Conservation (phyloP, 2,113 vertebrate genomes). For the Delphinus delphis region DNA sequence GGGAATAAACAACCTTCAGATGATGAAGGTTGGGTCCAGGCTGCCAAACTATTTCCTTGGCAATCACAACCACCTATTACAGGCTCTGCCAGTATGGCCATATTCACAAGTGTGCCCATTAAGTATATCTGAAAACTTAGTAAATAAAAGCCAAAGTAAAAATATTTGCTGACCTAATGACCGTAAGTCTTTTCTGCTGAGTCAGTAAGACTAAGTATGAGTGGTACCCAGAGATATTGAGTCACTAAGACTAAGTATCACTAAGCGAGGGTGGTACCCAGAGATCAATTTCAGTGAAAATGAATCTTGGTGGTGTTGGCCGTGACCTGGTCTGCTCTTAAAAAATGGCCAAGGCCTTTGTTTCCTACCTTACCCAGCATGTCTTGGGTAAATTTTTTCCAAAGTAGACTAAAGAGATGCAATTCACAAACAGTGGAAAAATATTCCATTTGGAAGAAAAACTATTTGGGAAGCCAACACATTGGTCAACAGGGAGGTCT, state of each 20-base stretch:
- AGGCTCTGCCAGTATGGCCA: background rate
- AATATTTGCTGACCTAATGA: background rate
- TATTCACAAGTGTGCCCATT: background rate
- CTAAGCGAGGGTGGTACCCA: background rate
- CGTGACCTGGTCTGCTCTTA: constrained; percentile 24
- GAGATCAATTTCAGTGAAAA: constrained; percentile 41
- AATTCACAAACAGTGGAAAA: background rate
- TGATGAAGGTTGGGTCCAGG: background rate
- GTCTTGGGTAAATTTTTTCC: background rate
- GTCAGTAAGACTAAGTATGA: background rate
- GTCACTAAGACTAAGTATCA: background rate
- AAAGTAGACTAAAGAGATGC: background rate
- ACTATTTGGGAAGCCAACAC: constrained; percentile 39
- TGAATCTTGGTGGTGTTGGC: background rate
- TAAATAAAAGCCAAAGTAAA: constrained; percentile 33
- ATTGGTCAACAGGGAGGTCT: background rate
- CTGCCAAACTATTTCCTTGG: background rate
- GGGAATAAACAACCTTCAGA: background rate
- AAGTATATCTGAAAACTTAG: background rate
- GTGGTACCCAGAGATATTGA: background rate
- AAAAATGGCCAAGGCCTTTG: background rate
- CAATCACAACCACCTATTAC: background rate
- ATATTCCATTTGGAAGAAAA: constrained; percentile 44
- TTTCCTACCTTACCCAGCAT: background rate
- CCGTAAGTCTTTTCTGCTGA: background rate